Base-by-base conservation (phyloP, 2,888 invertebrate species). In the Plagiodera versicolora region DNA sequence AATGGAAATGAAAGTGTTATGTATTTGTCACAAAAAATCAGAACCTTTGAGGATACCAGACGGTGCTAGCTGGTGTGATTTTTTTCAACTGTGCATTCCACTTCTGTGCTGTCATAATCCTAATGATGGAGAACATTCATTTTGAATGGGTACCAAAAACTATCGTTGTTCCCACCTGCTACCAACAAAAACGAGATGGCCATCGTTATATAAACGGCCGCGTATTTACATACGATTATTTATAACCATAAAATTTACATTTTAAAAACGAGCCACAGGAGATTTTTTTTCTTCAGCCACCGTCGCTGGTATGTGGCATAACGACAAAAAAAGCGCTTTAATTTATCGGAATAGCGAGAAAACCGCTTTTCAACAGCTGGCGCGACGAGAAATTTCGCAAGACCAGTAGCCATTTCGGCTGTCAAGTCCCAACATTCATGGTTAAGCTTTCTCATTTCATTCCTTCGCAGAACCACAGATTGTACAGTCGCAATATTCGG, bases 171-270 rank as follows among this genome's bases (percentile, higher is more conserved):
- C 39, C 39, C 39, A 39, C 39, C 14, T 39, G 39, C 39, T 39
- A 39, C 39, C 39, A 39, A 39, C 39, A 14, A 39, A 39, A 3
- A 14, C 39, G 39, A 39, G 14, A 39, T 39, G 39, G 14, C 14
- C 39, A 39, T 14, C 39, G 14, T 39, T 39, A 39, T 39, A 39
- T 39, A 39, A 39, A 39, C 32, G 39, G 14, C 39, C 35, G 6
- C 17, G 10, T 35, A 35, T 52, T 39, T 35, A 52, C 32, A 52
- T 52, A 52, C 19, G 52, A 52, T 52, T 52, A 52, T 52, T 52
- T 52, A 52, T 52, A 18, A 39, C 52, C 35, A 52, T 52, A 39
- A 39, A 52, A 52, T 52, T 52, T 52, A 20, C 52, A 52, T 52
- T 30, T 39, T 35, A 35, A 52, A 52, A 39, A 52, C 9, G 30